Evolutionary conservation across 2,797 vertebrate species (phyloP), one percentile per base, ranked within the genome.

Genomic region (Silurus lanzhouensis): DNA sequence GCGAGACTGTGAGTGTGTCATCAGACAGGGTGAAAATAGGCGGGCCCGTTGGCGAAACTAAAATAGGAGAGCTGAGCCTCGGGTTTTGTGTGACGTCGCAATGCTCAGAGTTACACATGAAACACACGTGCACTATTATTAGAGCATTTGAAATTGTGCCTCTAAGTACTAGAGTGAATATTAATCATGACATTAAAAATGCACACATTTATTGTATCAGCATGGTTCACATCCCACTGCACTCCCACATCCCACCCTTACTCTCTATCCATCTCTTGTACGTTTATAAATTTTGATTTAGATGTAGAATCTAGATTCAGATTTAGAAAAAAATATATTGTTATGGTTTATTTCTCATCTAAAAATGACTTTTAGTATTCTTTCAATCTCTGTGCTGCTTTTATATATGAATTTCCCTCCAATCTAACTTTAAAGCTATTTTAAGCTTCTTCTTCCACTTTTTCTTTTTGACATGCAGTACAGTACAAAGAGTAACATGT

Each of bases 21-120:
- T 77, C 70, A 87, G 85, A 68, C 58, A 67, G 14, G 25, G 81
- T 76, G 87, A 85, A 84, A 88, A 88, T 66, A 76, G 67, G 74
- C 60, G 63, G 67, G 83, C 87, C 85, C 79, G 70, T 83, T 31
- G 48, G 85, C 83, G 48, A 72, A 86, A 64, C 81, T 85, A 82
- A 87, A 88, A 88, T 76, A 87, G 68, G 57, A 64, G 27, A 38
- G 17, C 38, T 15, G 27, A 60, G 70, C 66, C 57, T 25, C 13
- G 25, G 63, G 52, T 57, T 82, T 82, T 72, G 8, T 38, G 31
- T 79, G 66, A 79, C 20, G 31, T 31, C 67, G 63, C 68, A 77
- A 38, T 55, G 58, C 27, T 68, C 76, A 55, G 15, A 72, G 10
- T 20, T 17, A 52, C 22, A 52, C 46, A 22, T 60, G 75, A 80